These are phyloP conservation scores for Zosterops lateralis DNA, from an alignment of 2,113 vertebrate genomes.

Conservation along the genomic window DNA sequence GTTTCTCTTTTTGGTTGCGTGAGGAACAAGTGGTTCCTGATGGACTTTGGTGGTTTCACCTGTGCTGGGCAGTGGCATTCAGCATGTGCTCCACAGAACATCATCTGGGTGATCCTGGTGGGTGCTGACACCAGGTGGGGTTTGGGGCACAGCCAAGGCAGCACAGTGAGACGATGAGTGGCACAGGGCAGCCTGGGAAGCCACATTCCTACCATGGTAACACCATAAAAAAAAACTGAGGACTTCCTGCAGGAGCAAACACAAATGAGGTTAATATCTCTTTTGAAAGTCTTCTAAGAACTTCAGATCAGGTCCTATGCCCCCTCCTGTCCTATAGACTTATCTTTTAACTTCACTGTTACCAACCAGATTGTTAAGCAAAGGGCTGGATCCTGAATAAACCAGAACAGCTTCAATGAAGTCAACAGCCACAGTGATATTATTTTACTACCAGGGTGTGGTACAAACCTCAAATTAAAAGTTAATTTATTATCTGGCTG, in stretches of 20 bases:
- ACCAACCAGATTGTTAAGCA: background rate
- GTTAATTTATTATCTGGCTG: background rate
- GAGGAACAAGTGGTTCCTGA: background rate
- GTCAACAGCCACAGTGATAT: background rate
- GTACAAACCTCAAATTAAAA: background rate
- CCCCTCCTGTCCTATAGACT: background rate
- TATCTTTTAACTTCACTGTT: background rate
- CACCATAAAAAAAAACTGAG: background rate
- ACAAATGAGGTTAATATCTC: background rate
- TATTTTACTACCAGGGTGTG: background rate
- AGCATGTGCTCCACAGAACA: accelerated
- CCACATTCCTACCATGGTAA: background rate
- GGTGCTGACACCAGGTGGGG: background rate
- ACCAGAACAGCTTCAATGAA: background rate
- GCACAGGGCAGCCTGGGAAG: accelerated
- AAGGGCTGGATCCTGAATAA: background rate
- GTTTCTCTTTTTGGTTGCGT: background rate
- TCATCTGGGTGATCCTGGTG: background rate
- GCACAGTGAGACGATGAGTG: background rate
- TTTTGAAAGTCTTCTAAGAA: background rate
- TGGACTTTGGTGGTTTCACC: accelerated
- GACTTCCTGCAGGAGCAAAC: background rate
- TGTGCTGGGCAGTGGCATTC: background rate
- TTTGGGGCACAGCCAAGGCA: background rate
- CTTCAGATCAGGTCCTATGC: background rate